Conservation (phyloP, 2,888 invertebrate genomes). For the Gari tellinella region DNA sequence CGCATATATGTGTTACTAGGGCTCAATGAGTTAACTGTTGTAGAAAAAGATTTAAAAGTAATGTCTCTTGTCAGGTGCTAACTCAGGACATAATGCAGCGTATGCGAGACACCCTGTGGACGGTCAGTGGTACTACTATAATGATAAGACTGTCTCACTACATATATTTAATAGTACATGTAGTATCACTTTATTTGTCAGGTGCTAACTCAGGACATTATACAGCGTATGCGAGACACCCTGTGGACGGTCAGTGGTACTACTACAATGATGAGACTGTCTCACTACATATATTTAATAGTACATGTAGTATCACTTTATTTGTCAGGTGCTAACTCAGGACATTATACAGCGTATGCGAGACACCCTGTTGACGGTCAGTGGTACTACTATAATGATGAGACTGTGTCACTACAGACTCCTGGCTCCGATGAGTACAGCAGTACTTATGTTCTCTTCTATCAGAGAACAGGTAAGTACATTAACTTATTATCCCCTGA, state of each 20-base stretch:
- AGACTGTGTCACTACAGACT: slow-evolving; percentile 86
- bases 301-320: background rate
- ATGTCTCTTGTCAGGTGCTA: slow-evolving; percentile 77
- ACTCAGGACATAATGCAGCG: slow-evolving; percentile 88
- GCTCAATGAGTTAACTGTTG: too few species aligned
- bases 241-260: slow-evolving; percentile 87
- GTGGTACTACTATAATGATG: slow-evolving; percentile 88
- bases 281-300: too few species aligned
- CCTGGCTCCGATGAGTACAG: slow-evolving; percentile 87
- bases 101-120: slow-evolving; percentile 87
- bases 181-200: background rate
- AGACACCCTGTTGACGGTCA: slow-evolving; percentile 86
- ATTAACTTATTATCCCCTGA: too few species aligned
- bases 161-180: too few species aligned
- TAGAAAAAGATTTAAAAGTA: too few species aligned
- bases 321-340: slow-evolving; percentile 85
- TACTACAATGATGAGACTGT: slow-evolving; percentile 88
- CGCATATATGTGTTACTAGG: too few species aligned
- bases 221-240: slow-evolving; percentile 87
- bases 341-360: slow-evolving; percentile 88
- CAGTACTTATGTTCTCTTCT: slow-evolving; percentile 88
- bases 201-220: slow-evolving; percentile 87
- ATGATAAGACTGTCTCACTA: slow-evolving; percentile 88
- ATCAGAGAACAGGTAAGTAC: slow-evolving; percentile 86
- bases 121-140: slow-evolving; percentile 87